A percentile compares a stretch with the other conserved stretches of the same genome.
Evolutionary conservation across 2,113 vertebrate genomes (phyloP).

Genomic region (Verasper variegatus): DNA sequence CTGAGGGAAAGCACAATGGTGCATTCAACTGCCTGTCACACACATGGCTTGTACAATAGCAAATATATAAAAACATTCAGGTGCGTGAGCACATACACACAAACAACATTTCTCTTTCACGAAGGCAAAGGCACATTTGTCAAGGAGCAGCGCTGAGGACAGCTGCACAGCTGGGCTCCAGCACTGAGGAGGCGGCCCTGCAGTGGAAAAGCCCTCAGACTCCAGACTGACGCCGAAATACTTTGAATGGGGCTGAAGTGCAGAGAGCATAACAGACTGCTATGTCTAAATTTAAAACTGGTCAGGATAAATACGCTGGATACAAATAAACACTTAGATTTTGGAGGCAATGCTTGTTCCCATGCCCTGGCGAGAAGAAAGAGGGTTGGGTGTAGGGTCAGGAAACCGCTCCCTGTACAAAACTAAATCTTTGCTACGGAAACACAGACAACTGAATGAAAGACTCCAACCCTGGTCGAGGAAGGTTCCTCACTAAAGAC

Average conservation of each 20-base stretch:
- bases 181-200: conserved; percentile 28
- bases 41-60: neutral
- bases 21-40: conserved; percentile 17
- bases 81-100: neutral
- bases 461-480: too few species aligned
- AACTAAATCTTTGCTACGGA: too few species aligned
- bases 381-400: neutral
- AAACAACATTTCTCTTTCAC: neutral
- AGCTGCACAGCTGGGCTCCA: conserved; percentile 58
- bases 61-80: neutral
- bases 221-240: conserved; percentile 28
- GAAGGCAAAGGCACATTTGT: neutral
- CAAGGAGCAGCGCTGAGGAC: conserved; percentile 32
- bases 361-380: too few species aligned
- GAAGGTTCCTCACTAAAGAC: too few species aligned
- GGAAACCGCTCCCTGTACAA: neutral
- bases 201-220: conserved; percentile 23
- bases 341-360: too few species aligned
- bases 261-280: conserved; percentile 12
- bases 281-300: neutral
- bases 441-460: too few species aligned
- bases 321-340: neutral
- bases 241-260: neutral
- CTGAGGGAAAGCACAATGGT: conserved; percentile 53
- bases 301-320: neutral